Percentiles rank a stretch among this genome's conserved stretches.
Conservation (phyloP, 1,140 invertebrate species). For the Pseudomyrmex dendroicus region DNA sequence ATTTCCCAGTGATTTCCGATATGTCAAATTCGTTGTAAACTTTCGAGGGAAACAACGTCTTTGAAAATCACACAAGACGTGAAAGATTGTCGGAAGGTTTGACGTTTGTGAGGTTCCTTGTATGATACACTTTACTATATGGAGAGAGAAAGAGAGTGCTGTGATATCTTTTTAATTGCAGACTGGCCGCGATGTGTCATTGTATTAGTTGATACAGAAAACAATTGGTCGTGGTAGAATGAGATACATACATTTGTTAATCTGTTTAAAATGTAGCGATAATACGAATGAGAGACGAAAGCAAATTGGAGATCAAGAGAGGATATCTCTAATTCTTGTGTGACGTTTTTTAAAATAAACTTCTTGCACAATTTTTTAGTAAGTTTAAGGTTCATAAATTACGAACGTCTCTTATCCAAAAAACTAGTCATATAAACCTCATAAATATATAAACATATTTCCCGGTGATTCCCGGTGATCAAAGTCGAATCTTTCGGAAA, state of each 20-base stretch:
- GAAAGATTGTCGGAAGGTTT: background rate
- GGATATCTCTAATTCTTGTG: background rate
- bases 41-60: background rate
- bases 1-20: slow-evolving; percentile 11
- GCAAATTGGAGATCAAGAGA: background rate
- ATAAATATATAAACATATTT: background rate
- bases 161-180: slow-evolving; percentile 40
- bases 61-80: background rate
- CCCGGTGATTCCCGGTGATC: slow-evolving; percentile 6
- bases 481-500: slow-evolving; percentile 21
- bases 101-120: slow-evolving; percentile 1
- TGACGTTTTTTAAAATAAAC: background rate
- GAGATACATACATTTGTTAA: background rate
- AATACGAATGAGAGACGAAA: background rate
- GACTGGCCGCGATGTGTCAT: slow-evolving; percentile 8
- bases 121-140: background rate
- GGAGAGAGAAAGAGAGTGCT: slow-evolving; percentile 18
- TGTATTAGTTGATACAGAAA: slow-evolving; percentile 20
- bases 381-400: background rate
- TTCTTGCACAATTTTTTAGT: background rate
- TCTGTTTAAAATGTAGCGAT: background rate
- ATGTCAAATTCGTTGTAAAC: background rate
- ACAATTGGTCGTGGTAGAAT: background rate
- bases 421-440: slow-evolving; percentile 35
- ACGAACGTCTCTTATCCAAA: background rate